Evolutionary conservation across 2,797 vertebrate genomes (phyloP), one percentile per base, ranked within the genome.

Genomic region (Pangasius larnaudii): DNA sequence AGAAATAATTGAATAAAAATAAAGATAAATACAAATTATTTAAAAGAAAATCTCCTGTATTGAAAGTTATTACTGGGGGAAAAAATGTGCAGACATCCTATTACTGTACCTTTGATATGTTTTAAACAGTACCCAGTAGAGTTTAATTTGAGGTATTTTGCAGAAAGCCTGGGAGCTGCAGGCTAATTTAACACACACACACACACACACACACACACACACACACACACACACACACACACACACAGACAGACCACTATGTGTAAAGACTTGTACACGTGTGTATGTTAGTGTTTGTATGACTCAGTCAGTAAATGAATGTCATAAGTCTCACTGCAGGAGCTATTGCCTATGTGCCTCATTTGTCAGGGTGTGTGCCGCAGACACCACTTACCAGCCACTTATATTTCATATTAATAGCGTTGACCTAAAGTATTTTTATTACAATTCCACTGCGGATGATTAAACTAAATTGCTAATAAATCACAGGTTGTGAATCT

Each of bases 251-350:
- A 51, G 39, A 39, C 39, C 24, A 27, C 46, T 79, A 4, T 74
- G 42, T 27, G 36, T 51, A 77, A n/a, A 51, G 33, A 51, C 27
- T 33, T 30, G 27, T 19, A 53, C 2, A 14, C 27, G 30, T 13
- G 22, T 59, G 33, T 14, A 27, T 27, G 33, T 0, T 30, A 36
- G 51, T 24, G 46, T 18, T 58, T 36, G 30, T 58, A 61, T 59
- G 33, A 80, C 33, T 59, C 78, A 79, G 75, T 56, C 51, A 24
- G 53, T 80, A 59, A 59, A 59, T 39, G 33, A 80, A 80, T 59
- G 22, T 27, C 19, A 59, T 80, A 80, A 24, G 9, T 58, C 53
- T 80, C 77, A 56, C 53, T 59, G 8, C 53, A 80, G 22, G 22
- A 59, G 42, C 36, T 80, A 59, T 39, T 59, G 56, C 71, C 27